Conservation (phyloP, 2,888 invertebrate species). For the Leptinotarsa rubiginosa region DNA sequence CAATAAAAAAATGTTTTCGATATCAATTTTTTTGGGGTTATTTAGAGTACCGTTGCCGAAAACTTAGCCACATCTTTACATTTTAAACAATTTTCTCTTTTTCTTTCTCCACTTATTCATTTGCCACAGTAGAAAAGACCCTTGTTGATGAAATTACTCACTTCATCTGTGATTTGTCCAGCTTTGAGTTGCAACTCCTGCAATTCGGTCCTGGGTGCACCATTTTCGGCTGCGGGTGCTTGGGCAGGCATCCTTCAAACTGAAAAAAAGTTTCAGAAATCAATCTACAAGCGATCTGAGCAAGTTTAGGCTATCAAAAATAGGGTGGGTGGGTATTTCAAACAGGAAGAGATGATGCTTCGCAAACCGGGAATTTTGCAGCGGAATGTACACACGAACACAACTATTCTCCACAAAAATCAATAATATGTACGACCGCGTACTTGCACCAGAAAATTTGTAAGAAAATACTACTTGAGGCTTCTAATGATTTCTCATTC, state of each 20-base stretch:
- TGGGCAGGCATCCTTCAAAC: conserved; percentile 73
- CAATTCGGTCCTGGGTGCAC: conserved; percentile 85
- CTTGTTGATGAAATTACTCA: conserved; percentile 64
- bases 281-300: neutral
- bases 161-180: conserved; percentile 91
- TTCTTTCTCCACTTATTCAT: neutral
- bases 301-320: too few relatives aligned
- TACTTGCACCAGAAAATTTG: conserved; percentile 38
- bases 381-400: conserved; percentile 44
- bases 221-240: conserved; percentile 72
- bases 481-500: conserved; percentile 8
- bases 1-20: too few relatives aligned
- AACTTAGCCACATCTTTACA: conserved; percentile 7
- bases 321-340: neutral
- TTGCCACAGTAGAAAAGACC: neutral
- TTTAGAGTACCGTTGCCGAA: neutral
- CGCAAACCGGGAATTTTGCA: conserved; percentile 38
- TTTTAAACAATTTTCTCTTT: neutral
- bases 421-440: conserved; percentile 50
- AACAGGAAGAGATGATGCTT: conserved; percentile 21
- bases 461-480: neutral
- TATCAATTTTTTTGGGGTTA: too few relatives aligned
- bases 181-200: conserved; percentile 89
- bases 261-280: conserved; percentile 2
- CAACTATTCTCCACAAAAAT: conserved; percentile 49